Evolutionary conservation across 2,888 invertebrate species (phyloP), one percentile per base, ranked within the genome.

Genomic region (Entomobrya proxima): DNA sequence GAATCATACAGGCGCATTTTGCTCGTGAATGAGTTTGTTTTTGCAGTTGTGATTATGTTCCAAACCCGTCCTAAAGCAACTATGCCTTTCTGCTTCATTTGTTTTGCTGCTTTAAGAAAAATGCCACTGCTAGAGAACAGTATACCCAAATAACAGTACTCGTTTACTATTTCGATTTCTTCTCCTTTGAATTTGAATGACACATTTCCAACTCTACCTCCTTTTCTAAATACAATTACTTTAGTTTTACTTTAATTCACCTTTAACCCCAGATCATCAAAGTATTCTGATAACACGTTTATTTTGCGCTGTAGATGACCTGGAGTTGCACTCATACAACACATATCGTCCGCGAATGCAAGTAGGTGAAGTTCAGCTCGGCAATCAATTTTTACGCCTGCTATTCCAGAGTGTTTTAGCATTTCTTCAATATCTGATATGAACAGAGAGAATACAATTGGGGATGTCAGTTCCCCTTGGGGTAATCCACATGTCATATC

Each of bases 311-410:
- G 37, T 1, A 69, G 40, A 6, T 69, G 40, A 0, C 67, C 67
- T 40, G 67, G 67, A 0, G 67, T 69, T n/a, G n/a, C n/a, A n/a
- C n/a, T n/a, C n/a, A n/a, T 47, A n/a, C n/a, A 15, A 3, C 15
- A n/a, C 40, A 40, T 86, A 32, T 87, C 87, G 27, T 88, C 87
- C 0, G 88, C 88, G 32, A 81, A 87, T 0, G 77, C 30, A 0
- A 87, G 47, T 2, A 86, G 35, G 4, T 83, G 85, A 0, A 88
- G 18, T 3, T 55, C 21, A 13, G 35, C 47, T 2, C 72, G 55
- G 13, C 52, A 35, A 0, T n/a, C 37, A n/a, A 88, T 50, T 32
- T 44, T 75, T 1, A 86, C 50, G 0, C 75, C 67, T 4, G 52
- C 15, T 5, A 30, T 32, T 0, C 21, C 32, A 0, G 76, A 24